Conservation (phyloP, 2,888 invertebrate genomes). For the Odontocolon sp. region DNA sequence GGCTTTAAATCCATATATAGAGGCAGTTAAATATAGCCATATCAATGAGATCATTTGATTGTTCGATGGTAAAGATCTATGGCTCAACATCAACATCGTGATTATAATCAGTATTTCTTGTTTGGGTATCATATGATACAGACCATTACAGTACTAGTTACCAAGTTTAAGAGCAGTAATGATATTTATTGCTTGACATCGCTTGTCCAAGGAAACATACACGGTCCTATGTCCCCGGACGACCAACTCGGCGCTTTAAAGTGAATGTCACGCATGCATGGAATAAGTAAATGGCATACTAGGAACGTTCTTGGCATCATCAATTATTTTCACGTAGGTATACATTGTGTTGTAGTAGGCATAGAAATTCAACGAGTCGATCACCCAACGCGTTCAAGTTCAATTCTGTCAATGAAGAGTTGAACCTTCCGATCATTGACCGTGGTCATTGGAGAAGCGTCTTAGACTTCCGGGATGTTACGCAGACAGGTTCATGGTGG, state of each 20-base stretch:
- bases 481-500: slow-evolving; percentile 3
- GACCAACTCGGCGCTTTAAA: slow-evolving; percentile 36
- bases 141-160: background rate
- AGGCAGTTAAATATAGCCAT: background rate
- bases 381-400: background rate
- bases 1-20: background rate
- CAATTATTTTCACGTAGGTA: slow-evolving; percentile 53
- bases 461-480: slow-evolving; percentile 39
- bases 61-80: background rate
- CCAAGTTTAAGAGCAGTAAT: background rate
- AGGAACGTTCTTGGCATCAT: slow-evolving; percentile 41
- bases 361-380: slow-evolving; percentile 14
- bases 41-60: background rate
- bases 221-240: slow-evolving; percentile 29
- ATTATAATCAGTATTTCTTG: background rate
- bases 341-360: background rate
- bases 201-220: slow-evolving; percentile 40
- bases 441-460: background rate
- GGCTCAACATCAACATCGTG: background rate
- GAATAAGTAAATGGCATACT: slow-evolving; percentile 32
- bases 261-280: slow-evolving; percentile 52
- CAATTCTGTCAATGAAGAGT: slow-evolving; percentile 25
- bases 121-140: background rate
- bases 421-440: slow-evolving; percentile 15
- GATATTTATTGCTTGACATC: background rate